Base-by-base conservation (phyloP, 2,797 vertebrate species). In the Syncerus caffer region DNA sequence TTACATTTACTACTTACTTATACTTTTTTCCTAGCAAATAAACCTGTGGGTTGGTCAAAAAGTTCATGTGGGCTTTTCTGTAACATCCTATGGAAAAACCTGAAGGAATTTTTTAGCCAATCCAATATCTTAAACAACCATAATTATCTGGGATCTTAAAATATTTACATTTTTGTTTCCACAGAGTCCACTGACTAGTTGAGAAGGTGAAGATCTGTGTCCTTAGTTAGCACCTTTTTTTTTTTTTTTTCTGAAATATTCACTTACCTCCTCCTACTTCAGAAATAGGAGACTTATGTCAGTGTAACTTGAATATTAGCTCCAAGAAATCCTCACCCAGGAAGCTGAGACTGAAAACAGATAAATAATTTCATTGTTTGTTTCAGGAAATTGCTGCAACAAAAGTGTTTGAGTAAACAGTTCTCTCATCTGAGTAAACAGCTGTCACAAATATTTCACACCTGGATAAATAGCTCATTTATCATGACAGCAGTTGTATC, bases 381-480 rank as follows among this genome's bases (percentile, higher is more conserved):
- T 51, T 94, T 93, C 51, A 90, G 34, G 45, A 96, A 87, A 90
- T 80, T 84, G n/a, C 84, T 94, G 57, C 6, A 50, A 94, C 64
- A 94, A 51, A 93, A 60, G 15, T 92, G 76, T 76, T 67, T 82
- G 55, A 95, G 50, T 60, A 96, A 95, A 92, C 17, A 93, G 21
- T 79, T 94, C 92, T 15, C n/a, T 89, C 42, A 79, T 94, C 64
- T 96, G 67, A 74, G 45, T 53, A 92, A 95, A 79, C 51, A 86
- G 23, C 62, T 90, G 31, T 96, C 85, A 94, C 16, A 84, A 71
- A 96, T 88, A 85, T 92, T 96, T 84, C 57, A 84, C 29, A 87
- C 6, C 19, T 67, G 13, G n/a, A 89, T 79, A 92, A 87, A 87
- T 1, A 79, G 13, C 31, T 94, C 45, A 95, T 21, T 92, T 79